Evolutionary conservation across 2,888 invertebrate genomes (phyloP).

Genomic region (Nymphalis polychloros): DNA sequence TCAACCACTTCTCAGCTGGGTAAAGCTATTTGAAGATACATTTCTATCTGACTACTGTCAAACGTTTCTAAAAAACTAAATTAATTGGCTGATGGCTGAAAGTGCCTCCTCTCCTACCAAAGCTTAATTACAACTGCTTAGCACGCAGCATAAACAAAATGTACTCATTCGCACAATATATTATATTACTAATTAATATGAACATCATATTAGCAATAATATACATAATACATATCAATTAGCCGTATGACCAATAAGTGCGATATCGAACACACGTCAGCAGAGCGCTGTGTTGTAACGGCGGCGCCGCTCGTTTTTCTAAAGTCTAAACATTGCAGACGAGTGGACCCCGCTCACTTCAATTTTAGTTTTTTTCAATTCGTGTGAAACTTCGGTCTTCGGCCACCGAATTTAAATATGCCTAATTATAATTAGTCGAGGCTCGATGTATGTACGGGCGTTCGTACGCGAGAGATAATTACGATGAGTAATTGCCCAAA

Average conservation of each 20-base stretch:
- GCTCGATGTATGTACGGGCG: constrained; percentile 5
- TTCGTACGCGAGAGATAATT: constrained; percentile 46
- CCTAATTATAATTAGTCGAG: constrained; percentile 28
- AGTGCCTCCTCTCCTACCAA: too few relatives aligned
- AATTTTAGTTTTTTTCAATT: not conserved
- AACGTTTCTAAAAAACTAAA: too few relatives aligned
- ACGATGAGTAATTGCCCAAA: constrained; percentile 56
- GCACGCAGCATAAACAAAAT: too few relatives aligned
- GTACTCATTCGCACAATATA: too few relatives aligned
- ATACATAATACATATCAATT: too few relatives aligned
- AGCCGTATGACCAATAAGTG: too few relatives aligned
- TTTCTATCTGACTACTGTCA: not conserved
- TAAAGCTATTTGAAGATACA: not conserved
- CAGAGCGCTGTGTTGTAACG: not conserved
- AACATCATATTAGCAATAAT: too few relatives aligned
- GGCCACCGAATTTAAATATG: constrained; percentile 18
- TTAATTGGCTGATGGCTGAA: too few relatives aligned
- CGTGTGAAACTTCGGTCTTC: constrained; percentile 15
- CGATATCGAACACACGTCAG: too few relatives aligned
- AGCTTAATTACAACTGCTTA: too few relatives aligned
- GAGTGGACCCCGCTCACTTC: not conserved
- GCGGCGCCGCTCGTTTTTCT: not conserved
- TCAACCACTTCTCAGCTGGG: constrained; percentile 20
- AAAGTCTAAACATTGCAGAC: not conserved
- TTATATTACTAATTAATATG: too few relatives aligned